A percentile compares a stretch with the other conserved stretches of the same genome.
Evolutionary conservation across 2,888 invertebrate species (phyloP).

Genomic region (Tetanocera ferruginea): DNA sequence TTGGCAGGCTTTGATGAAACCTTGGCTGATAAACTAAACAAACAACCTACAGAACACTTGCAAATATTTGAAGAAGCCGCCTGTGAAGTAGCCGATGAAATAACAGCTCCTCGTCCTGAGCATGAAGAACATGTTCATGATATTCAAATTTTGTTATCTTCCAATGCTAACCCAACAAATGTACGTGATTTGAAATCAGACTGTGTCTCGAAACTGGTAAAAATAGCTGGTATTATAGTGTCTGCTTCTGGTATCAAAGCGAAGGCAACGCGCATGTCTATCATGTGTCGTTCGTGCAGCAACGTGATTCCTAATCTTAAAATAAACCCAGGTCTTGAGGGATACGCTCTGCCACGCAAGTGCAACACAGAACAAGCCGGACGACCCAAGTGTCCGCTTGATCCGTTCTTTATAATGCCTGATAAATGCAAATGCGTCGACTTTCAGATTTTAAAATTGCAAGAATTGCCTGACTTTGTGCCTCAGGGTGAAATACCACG

Average conservation of each 20-base stretch:
- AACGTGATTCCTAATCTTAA: slow-evolving; percentile 89
- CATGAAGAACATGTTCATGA: slow-evolving; percentile 92
- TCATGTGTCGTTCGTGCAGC: slow-evolving; percentile 95
- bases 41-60: slow-evolving; percentile 92
- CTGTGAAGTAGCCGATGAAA: slow-evolving; percentile 95
- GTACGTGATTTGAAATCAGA: slow-evolving; percentile 93
- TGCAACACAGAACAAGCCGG: slow-evolving; percentile 96
- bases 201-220: slow-evolving; percentile 91
- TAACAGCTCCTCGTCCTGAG: slow-evolving; percentile 92
- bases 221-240: slow-evolving; percentile 95
- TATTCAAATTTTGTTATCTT: slow-evolving; percentile 90
- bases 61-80: slow-evolving; percentile 97
- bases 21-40: slow-evolving; percentile 90
- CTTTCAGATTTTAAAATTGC: slow-evolving; percentile 97
- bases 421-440: slow-evolving; percentile 98
- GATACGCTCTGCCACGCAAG: slow-evolving; percentile 93
- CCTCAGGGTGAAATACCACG: slow-evolving; percentile 97
- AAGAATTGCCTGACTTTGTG: slow-evolving; percentile 94
- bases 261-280: slow-evolving; percentile 94
- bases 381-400: slow-evolving; percentile 92
- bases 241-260: slow-evolving; percentile 94
- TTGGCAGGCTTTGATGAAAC: slow-evolving; percentile 93
- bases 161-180: slow-evolving; percentile 84
- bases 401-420: slow-evolving; percentile 98
- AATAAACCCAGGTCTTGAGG: slow-evolving; percentile 96